Evolutionary conservation across 2,113 vertebrate genomes (phyloP).

Genomic region (Acinonyx jubatus): DNA sequence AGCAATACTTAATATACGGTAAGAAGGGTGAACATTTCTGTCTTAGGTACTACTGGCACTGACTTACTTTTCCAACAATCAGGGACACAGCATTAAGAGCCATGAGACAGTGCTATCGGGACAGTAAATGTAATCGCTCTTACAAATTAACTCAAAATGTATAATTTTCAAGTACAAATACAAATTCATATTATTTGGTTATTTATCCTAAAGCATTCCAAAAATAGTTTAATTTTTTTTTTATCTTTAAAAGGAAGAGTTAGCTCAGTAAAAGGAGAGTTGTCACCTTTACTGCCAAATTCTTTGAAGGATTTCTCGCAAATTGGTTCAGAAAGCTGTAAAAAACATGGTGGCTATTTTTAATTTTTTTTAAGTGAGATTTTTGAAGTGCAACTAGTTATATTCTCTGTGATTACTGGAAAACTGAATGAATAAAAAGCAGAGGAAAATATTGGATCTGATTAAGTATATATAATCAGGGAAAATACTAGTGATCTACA

Average conservation of each 20-base stretch:
- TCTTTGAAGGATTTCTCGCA: constrained; percentile 67
- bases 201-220: constrained; percentile 47
- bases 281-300: constrained; percentile 69
- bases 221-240: constrained; percentile 37
- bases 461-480: constrained; percentile 34
- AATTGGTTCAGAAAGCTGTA: constrained; percentile 73
- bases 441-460: neutral
- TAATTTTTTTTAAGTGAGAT: constrained; percentile 63
- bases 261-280: constrained; percentile 66
- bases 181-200: constrained; percentile 56
- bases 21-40: neutral
- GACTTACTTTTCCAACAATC: neutral
- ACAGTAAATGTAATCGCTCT: neutral
- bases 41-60: neutral
- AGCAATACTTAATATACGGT: neutral
- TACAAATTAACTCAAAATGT: neutral
- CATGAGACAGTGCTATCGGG: neutral
- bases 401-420: constrained; percentile 54
- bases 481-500: constrained; percentile 10
- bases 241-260: constrained; percentile 59
- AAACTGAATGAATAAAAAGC: constrained; percentile 56
- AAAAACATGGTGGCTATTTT: constrained; percentile 68
- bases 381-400: constrained; percentile 59
- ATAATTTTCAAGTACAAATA: constrained; percentile 46
- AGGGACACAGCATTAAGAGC: neutral